Evolutionary conservation across 1,140 invertebrate genomes (phyloP), one percentile per base, ranked within the genome.

Genomic region (Drosophila azteca): DNA sequence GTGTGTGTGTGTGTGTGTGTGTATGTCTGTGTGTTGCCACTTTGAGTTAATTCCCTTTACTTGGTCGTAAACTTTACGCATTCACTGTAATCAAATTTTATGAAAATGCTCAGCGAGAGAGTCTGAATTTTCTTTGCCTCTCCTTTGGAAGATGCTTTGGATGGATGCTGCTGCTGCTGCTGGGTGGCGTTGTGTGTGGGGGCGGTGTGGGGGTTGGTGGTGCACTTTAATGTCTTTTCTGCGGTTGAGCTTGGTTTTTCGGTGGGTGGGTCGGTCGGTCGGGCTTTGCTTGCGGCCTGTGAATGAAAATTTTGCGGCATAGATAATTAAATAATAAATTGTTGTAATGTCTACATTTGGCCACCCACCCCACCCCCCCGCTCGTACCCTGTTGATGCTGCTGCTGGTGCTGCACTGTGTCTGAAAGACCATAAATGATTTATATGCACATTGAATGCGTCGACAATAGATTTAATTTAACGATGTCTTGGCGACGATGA

Each of bases 241-340:
- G 68, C 46, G 76, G 74, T 60, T 20, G 15, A 29, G 44, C 29
- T 63, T 63, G 39, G 43, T 52, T 22, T 76, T 64, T 48, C 49
- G 50, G n/a, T 60, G 55, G 35, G 11, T 39, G 35, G 35, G 3
- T 35, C 31, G 17, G 17, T 20, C 17, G 17, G 31, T 35, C 9
- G 58, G 20, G 26, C 52, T 50, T 22, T 15, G 41, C 29, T 63
- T 79, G 77, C 51, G 71, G 77, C 61, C 50, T 80, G 67, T 68
- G 72, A 77, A 77, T 74, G 79, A 74, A 82, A 77, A 82, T 82
- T 82, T 82, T 82, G 79, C 69, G 79, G 79, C 69, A 82, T 72
- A 78, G 79, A 82, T 82, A 82, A 82, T 82, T 82, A 82, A 82
- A 82, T 82, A 82, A 82, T 82, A 82, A 82, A 82, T 82, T 82